Base-by-base conservation (phyloP, 2,113 vertebrate genomes). In the Hyperopisus bebe region DNA sequence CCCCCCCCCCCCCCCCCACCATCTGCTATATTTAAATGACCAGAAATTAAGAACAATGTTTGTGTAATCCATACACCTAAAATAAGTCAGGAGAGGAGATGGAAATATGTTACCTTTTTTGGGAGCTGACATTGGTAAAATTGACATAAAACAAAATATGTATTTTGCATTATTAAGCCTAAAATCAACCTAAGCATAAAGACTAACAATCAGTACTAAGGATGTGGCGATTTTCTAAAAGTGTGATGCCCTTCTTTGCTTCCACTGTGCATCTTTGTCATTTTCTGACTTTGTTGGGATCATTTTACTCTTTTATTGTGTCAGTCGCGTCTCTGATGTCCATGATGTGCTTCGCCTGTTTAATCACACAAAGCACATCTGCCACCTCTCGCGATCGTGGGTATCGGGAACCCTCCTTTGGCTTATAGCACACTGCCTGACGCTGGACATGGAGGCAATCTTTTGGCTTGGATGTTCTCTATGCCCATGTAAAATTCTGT, bases 361-460 rank as follows among this genome's bases (percentile, higher is more conserved):
- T 46, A 47, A 35, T 86, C 50, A 50, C 19, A 47, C n/a, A 17
- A 48, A 31, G 44, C 35, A 77, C 47, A 44, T 10, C 19, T 62
- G 94, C 93, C 95, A 92, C 94, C 95, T 95, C 91, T 96, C 94
- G 94, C 95, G 94, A 89, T 66, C 92, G 95, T 93, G 95, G 95
- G 94, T 93, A 90, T 93, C 17, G 87, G n/a, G 92, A 92, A 91
- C 93, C 94, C 95, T 94, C 94, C 93, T 89, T 93, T 93, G 92
- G 92, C 93, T 91, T 92, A 86, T 92, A 86, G 92, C 24, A 74
- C 93, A 93, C 94, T 94, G 95, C 94, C 95, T 93, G 94, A 93
- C 93, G 93, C 93, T 90, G 93, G 89, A 92, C 94, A 94, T 92
- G 24, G 93, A 94, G 92, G 88, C 89, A 87, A 7, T 88, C 86